A percentile compares a stretch with the other conserved stretches of the same genome.
These are phyloP conservation scores for Albula glossodonta DNA, from an alignment of 2,113 vertebrate species.

Conservation along the genomic window DNA sequence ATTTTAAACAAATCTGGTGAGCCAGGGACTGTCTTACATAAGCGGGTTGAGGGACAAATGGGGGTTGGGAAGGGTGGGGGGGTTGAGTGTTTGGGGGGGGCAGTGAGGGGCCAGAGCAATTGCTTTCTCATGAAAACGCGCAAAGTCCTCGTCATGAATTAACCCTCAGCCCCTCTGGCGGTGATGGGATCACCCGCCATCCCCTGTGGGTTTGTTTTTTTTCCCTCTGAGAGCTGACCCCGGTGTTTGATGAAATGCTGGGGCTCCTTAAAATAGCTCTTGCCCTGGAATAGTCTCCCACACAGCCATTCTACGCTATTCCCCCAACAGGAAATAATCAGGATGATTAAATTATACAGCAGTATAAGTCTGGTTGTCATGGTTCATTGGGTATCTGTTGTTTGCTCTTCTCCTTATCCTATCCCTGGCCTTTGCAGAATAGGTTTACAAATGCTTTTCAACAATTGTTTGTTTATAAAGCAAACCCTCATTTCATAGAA, in stretches of 20 bases:
- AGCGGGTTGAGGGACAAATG: constrained; percentile 31
- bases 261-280: constrained; percentile 27
- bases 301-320: background rate
- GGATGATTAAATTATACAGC: constrained; percentile 62
- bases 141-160: constrained; percentile 21
- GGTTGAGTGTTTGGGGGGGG: constrained; percentile 24
- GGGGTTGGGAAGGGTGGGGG: constrained; percentile 14
- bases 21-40: constrained; percentile 62
- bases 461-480: background rate
- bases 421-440: background rate
- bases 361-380: constrained; percentile 55
- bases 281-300: constrained; percentile 27
- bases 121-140: constrained; percentile 37
- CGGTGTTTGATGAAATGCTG: constrained; percentile 24
- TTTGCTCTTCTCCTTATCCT: constrained; percentile 31
- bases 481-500: background rate
- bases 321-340: constrained; percentile 59
- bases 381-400: constrained; percentile 30
- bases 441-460: background rate
- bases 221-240: constrained; percentile 29
- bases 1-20: constrained; percentile 69
- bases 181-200: constrained; percentile 16
- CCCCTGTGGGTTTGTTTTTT: constrained; percentile 36
- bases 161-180: constrained; percentile 27
- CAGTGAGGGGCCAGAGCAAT: constrained; percentile 29